Evolutionary conservation across 2,888 invertebrate genomes (phyloP).

Genomic region (Tineola bisselliella): DNA sequence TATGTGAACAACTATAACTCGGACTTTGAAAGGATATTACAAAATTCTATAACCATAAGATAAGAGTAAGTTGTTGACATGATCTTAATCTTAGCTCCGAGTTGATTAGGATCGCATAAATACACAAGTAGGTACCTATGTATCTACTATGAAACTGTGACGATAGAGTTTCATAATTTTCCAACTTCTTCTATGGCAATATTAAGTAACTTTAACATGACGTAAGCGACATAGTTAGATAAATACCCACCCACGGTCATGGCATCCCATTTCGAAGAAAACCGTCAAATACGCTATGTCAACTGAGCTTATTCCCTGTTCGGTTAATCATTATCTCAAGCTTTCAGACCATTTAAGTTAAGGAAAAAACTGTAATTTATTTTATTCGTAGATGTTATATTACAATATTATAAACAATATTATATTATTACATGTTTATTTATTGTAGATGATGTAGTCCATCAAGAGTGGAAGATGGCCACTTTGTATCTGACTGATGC

Average conservation of each 20-base stretch:
- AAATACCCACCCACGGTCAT: conserved; percentile 10
- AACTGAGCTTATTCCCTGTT: neutral
- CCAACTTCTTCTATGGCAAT: neutral
- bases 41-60: neutral
- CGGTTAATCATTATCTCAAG: neutral
- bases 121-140: no score
- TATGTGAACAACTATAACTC: no score
- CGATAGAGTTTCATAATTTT: conserved; percentile 5
- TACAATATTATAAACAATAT: no score
- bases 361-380: no score
- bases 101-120: neutral
- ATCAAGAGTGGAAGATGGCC: no score
- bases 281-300: conserved; percentile 8
- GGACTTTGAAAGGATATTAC: neutral
- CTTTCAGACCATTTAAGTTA: neutral
- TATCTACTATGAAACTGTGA: neutral
- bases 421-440: no score
- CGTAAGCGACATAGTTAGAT: conserved; percentile 4
- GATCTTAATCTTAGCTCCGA: neutral
- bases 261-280: neutral
- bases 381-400: no score
- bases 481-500: no score
- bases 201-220: conserved; percentile 1
- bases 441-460: no score
- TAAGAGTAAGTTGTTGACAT: neutral